Base-by-base conservation (phyloP, 2,797 vertebrate genomes). In the Smutsia temminckii region DNA sequence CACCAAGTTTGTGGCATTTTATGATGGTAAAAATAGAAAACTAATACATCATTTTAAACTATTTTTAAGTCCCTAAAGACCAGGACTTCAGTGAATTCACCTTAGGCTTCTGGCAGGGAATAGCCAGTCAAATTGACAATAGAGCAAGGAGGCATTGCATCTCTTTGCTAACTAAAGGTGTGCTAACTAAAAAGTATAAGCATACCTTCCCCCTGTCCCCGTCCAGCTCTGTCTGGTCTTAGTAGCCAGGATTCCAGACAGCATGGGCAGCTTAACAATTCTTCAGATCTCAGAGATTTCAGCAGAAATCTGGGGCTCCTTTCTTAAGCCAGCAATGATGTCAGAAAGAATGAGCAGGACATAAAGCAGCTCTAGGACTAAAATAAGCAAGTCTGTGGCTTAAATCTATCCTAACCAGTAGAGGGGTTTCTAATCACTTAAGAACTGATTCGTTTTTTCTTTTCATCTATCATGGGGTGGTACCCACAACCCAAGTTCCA, bases 51-150 rank as follows among this genome's bases (percentile, higher is more conserved):
- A 7, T 99, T 96, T 99, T 99, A 98, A 99, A 99, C 87, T 99
- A 98, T 98, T 99, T 99, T 98, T 99, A 98, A 98, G 99, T 99
- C 94, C 99, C 99, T 0, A 99, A 80, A 99, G 98, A 99, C 99
- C 8, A 99, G 96, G 99, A 98, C 40, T 99, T 99, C 20, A 99
- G 99, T 0, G 98, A 99, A 92, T 99, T 99, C 16, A 77, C 99
- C 0, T 98, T 99, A 0, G 99, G 98, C 51, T 99, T 99, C 98
- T 99, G 99, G 5, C 98, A 98, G 97, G 97, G 98, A 0, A 90
- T 98, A 0, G 96, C 84, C 0, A 10, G 72, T 5, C 98, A 98
- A 74, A 91, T 83, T 0, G 97, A 95, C n/a, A 99, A 99, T 80
- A 98, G 98, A 89, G 98, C 0, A 99, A 99, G 18, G 99, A 55